These are phyloP conservation scores for Pseudeuparius sepicola DNA, from an alignment of 2,888 invertebrate species.

Conservation along the genomic window DNA sequence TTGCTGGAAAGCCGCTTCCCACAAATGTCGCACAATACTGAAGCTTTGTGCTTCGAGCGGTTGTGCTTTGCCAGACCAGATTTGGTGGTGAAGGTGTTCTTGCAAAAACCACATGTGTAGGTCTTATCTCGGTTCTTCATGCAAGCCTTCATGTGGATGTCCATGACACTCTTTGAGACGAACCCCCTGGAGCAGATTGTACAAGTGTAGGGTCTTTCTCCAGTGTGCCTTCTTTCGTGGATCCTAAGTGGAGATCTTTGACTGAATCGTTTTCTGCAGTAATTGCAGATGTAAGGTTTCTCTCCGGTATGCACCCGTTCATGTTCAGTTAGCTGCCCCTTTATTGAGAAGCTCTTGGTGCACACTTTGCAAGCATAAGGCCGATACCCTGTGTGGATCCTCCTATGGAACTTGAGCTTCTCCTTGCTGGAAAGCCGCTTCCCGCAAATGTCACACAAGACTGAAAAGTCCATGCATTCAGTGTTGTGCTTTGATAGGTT, in stretches of 20 bases:
- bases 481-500: conserved; percentile 23
- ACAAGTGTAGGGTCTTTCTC: conserved; percentile 3
- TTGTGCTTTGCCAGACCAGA: conserved; percentile 26
- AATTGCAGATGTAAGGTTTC: conserved; percentile 12
- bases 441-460: conserved; percentile 1
- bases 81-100: conserved; percentile 24
- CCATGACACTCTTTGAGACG: not conserved
- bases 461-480: too few relatives aligned
- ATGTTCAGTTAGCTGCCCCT: not conserved
- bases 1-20: too few relatives aligned
- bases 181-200: not conserved
- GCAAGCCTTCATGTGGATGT: conserved; percentile 34
- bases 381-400: conserved; percentile 1
- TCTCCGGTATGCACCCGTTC: conserved; percentile 1
- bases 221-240: not conserved
- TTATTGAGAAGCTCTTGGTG: not conserved
- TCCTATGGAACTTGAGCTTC: conserved; percentile 1
- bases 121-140: conserved; percentile 15
- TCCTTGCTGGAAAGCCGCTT: not conserved
- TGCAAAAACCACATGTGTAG: conserved; percentile 21
- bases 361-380: conserved; percentile 1
- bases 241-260: conserved; percentile 1
- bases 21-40: too few relatives aligned
- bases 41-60: conserved; percentile 24
- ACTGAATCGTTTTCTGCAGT: not conserved